These are phyloP conservation scores for Lumbricus terrestris DNA, from an alignment of 2,888 invertebrate species.

Conservation along the genomic window DNA sequence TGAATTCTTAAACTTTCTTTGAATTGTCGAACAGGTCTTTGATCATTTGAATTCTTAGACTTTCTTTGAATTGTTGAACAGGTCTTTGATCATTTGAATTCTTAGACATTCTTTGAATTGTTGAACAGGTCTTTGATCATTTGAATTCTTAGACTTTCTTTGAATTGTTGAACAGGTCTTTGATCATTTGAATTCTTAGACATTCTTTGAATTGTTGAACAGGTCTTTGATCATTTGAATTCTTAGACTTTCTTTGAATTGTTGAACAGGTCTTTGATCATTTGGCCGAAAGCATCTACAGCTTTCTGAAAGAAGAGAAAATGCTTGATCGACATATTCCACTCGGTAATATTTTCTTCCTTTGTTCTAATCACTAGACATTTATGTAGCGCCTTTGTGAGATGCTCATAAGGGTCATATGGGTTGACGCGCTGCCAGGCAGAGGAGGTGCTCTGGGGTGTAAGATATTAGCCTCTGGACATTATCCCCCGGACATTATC, in stretches of 20 bases:
- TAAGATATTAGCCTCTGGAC: too few species aligned
- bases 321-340: conserved; percentile 66
- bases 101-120: background rate
- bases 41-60: conserved; percentile 66
- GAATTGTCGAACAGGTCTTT: conserved; percentile 63
- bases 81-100: conserved; percentile 73
- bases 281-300: conserved; percentile 73
- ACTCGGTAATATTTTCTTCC: conserved; percentile 64
- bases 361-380: background rate
- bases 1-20: conserved; percentile 51
- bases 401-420: background rate
- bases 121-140: conserved; percentile 68
- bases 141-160: conserved; percentile 55
- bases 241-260: background rate
- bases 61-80: conserved; percentile 34
- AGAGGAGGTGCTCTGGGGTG: too few species aligned
- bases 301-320: conserved; percentile 69
- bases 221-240: conserved; percentile 71
- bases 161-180: conserved; percentile 63
- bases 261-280: conserved; percentile 68
- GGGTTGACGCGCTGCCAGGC: background rate
- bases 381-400: background rate
- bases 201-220: conserved; percentile 25
- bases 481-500: too few species aligned
- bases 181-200: conserved; percentile 67